These are phyloP conservation scores for Mechanitis messenoides DNA, from an alignment of 2,888 invertebrate species.

Conservation along the genomic window DNA sequence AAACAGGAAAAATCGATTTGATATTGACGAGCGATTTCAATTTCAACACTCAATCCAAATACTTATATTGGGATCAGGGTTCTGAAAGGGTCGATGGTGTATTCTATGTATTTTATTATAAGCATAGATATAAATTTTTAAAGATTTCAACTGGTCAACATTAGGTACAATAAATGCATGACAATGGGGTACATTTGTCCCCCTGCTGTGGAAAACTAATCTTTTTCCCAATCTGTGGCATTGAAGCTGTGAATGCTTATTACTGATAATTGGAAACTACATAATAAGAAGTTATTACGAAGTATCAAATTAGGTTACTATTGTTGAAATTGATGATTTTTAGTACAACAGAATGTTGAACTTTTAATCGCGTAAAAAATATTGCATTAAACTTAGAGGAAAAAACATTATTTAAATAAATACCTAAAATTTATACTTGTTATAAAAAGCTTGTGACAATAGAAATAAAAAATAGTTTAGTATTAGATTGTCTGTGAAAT, in stretches of 20 bases:
- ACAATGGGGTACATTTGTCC: conserved; percentile 19
- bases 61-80: background rate
- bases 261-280: conserved; percentile 48
- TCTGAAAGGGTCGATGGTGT: conserved; percentile 1
- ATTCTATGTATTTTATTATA: conserved; percentile 5
- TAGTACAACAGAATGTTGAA: background rate
- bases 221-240: conserved; percentile 48
- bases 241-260: conserved; percentile 64
- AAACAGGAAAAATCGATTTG: background rate
- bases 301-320: background rate
- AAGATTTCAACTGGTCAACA: conserved; percentile 16
- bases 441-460: background rate
- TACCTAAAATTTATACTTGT: background rate
- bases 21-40: conserved; percentile 1
- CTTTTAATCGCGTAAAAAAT: background rate
- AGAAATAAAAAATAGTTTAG: background rate
- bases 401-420: background rate
- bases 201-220: conserved; percentile 49
- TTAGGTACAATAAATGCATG: conserved; percentile 15
- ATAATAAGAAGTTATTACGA: background rate
- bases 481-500: background rate
- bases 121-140: conserved; percentile 14
- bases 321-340: background rate
- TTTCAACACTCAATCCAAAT: conserved; percentile 1
- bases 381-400: background rate